Evolutionary conservation across 2,797 vertebrate genomes (phyloP).

Genomic region (Notolabrus celidotus): DNA sequence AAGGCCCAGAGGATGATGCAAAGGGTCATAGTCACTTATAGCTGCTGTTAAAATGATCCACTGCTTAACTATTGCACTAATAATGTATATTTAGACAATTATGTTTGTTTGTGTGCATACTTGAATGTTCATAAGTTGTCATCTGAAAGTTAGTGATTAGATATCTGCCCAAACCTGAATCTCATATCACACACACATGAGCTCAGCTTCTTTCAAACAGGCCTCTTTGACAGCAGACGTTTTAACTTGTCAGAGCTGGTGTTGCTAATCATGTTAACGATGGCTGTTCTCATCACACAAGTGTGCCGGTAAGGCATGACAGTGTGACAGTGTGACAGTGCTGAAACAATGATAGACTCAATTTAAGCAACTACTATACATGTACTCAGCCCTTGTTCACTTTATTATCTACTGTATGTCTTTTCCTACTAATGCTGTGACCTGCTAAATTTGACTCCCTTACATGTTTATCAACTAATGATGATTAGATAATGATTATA

Average conservation of each 20-base stretch:
- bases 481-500: no score
- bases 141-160: background rate
- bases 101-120: background rate
- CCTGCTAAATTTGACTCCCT: no score
- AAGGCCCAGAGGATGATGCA: constrained; percentile 21
- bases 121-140: background rate
- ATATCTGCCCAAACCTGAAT: background rate
- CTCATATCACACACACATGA: background rate
- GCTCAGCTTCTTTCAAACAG: background rate
- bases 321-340: no score
- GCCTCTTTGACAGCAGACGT: background rate
- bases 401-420: no score
- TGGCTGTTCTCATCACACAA: background rate
- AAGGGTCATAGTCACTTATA: constrained; percentile 9
- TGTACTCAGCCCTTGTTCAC: no score
- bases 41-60: no score
- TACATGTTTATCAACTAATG: no score
- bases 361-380: no score
- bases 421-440: no score
- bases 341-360: no score
- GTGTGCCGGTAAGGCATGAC: no score
- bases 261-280: constrained; percentile 3
- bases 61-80: constrained; percentile 8
- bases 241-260: background rate
- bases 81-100: background rate